Evolutionary conservation across 2,888 invertebrate genomes (phyloP), one percentile per base, ranked within the genome.

Genomic region (Cynaeus angustus): DNA sequence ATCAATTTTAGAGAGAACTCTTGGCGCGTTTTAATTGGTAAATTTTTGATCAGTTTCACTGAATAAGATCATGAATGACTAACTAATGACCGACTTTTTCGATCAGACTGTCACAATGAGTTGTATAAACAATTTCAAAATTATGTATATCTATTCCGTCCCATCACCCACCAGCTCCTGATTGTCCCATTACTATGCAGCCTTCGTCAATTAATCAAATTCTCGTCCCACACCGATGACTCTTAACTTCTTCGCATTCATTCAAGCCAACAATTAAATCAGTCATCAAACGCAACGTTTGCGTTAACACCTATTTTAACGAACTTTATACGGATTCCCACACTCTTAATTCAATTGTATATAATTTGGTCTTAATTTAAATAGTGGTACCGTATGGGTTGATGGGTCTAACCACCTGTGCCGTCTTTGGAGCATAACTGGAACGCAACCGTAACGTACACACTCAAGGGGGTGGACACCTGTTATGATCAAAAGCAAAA

Each of bases 311-410:
- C 13, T 62, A 33, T 48, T 28, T 53, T 53, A 65, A 65, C 65
- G 53, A 53, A 30, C 52, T 16, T 45, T 45, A 26, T 38, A 38
- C 12, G 45, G 10, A 38, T 58, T 66, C 59, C 52, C 72, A 70
- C 72, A 71, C 66, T 62, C 53, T 21, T 71, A 66, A 75, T 75
- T 72, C 69, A 70, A 71, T 73, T 73, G 21, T 53, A 37, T 45
- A 71, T 48, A 58, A 46, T 55, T 70, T 71, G 70, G 71, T 70
- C 69, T 68, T 64, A 65, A 72, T 72, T 72, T 70, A 46, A 58
- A 73, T 70, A 66, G 43, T 10, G 16, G 73, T 71, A 55, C 74
- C 75, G 72, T 75, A 75, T 75, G 75, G 75, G 71, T 55, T 41
- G 61, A 48, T 66, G 38, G 61, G 58, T 38, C 53, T 45, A 61